Evolutionary conservation across 2,888 invertebrate species (phyloP), one percentile per base, ranked within the genome.

Genomic region (Galerucella calmariensis): DNA sequence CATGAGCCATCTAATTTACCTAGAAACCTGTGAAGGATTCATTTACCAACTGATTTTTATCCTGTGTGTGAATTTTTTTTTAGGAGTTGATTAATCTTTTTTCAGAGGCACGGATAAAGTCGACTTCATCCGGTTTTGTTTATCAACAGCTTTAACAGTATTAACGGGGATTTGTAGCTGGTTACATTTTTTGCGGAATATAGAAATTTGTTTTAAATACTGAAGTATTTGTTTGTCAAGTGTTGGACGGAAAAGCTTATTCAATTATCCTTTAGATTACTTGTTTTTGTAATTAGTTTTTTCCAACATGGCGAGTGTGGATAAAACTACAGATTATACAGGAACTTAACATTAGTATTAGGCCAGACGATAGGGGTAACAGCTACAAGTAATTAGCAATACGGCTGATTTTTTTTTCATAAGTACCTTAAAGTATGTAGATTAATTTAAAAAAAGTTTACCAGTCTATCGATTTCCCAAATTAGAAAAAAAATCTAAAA

Each of bases 1-100:
- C 76, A 77, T 77, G 76, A 72, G 69, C 69, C 69, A 74, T 70
- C 66, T 53, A 69, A 67, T 63, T 72, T 62, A 12, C 69, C 63
- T 53, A 62, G 58, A 67, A 68, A 51, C 65, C 61, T 12, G 14
- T 61, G 62, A 61, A 76, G 48, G 62, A 67, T 67, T 56, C 16
- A 61, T 61, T 1, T 35, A 61, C 61, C 35, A 6, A 61, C 12
- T 35, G 61, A 35, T 14, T 61, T 35, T 61, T 14, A 61, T 35
- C 27, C 35, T 61, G 16, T 20, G 0, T 16, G 16, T 48, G 48
- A 35, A 41, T 67, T 53, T 69, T 20, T 20, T 67, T 67, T 61
- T 41, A 46, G 44, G 16, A 27, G 12, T 24, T 20, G 27, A 24
- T 61, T 61, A 61, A 61, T 59, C 35, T 35, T 61, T 61, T 61